phyloP scores from a whole-genome alignment of 2,113 vertebrate species.

The Stigmatopora argus region DNA sequence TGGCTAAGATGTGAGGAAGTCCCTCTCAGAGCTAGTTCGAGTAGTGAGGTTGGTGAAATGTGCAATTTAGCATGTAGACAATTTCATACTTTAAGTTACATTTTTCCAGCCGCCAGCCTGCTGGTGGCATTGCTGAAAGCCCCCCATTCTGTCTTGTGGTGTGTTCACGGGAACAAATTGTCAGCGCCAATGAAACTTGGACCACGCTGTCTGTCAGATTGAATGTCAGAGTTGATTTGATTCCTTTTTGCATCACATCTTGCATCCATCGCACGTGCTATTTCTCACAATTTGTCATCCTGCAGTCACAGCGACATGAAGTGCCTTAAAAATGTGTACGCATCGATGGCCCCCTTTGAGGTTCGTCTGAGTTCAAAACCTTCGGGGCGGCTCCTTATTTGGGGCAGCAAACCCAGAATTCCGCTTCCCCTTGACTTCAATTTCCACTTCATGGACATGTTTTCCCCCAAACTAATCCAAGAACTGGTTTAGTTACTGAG shows the following conservation, averaged over 20 bases:
- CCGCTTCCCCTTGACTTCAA: slow-evolving; percentile 7
- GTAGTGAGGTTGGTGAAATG: slow-evolving; percentile 42
- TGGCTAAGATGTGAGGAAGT: slow-evolving; percentile 15
- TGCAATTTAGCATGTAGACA: slow-evolving; percentile 56
- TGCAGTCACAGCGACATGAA: slow-evolving; percentile 11
- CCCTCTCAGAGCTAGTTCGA: slow-evolving; percentile 26
- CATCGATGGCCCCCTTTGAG: slow-evolving; percentile 15
- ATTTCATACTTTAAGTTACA: slow-evolving; percentile 45
- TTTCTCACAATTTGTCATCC: slow-evolving; percentile 1
- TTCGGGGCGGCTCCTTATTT: slow-evolving; percentile 16
- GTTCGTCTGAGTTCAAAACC: slow-evolving; percentile 23
- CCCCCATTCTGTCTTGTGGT: slow-evolving; percentile 31
- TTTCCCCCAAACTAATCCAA: slow-evolving; percentile 13
- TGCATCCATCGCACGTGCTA: slow-evolving; percentile 11
- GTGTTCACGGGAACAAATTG: slow-evolving; percentile 44
- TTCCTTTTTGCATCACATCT: slow-evolving; percentile 6
- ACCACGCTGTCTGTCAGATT: slow-evolving; percentile 27
- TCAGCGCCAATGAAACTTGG: slow-evolving; percentile 40
- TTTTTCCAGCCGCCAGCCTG: slow-evolving; percentile 33
- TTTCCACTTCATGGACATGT: slow-evolving; percentile 37
- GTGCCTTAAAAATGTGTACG: slow-evolving; percentile 22
- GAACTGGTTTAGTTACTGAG: neutral
- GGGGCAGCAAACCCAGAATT: slow-evolving; percentile 15
- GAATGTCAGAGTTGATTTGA: slow-evolving; percentile 15
- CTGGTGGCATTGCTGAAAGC: slow-evolving; percentile 31